Percentiles rank a stretch among this genome's conserved stretches.
phyloP scores from a whole-genome alignment of 2,113 vertebrate genomes.

The Noturus placidus region DNA sequence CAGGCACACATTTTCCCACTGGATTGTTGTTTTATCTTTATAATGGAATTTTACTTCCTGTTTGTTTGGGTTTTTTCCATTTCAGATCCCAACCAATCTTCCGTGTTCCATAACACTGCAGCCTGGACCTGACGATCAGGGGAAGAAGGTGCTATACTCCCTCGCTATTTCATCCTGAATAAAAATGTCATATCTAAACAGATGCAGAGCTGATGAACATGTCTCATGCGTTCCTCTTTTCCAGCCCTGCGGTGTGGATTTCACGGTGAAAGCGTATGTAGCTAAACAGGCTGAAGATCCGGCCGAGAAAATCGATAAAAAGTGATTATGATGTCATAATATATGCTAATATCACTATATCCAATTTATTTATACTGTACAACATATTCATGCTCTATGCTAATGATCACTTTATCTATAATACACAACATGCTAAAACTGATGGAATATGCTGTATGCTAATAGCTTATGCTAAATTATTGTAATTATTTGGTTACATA shows the following conservation, averaged over 20 bases:
- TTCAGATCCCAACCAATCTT: slow-evolving; percentile 71
- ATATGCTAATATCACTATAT: not conserved
- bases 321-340: slow-evolving; percentile 64
- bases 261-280: slow-evolving; percentile 86
- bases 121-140: slow-evolving; percentile 70
- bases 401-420: not conserved
- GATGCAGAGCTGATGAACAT: not conserved
- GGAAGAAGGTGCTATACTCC: slow-evolving; percentile 64
- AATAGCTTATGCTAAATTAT: not conserved
- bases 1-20: not conserved
- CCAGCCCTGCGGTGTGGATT: slow-evolving; percentile 89
- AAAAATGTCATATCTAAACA: not conserved
- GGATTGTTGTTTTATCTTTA: not conserved
- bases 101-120: slow-evolving; percentile 75
- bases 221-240: slow-evolving; percentile 15
- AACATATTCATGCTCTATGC: not conserved
- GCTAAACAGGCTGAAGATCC: slow-evolving; percentile 72
- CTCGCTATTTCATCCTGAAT: not conserved
- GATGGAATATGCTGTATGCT: not conserved
- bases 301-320: slow-evolving; percentile 88
- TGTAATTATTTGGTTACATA: not conserved
- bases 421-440: not conserved
- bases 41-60: not conserved
- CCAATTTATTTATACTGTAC: not conserved
- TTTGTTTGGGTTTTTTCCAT: not conserved